A percentile compares a stretch with the other conserved stretches of the same genome.
Evolutionary conservation across 2,888 invertebrate genomes (phyloP).

Genomic region (Neoitamus cyanurus): DNA sequence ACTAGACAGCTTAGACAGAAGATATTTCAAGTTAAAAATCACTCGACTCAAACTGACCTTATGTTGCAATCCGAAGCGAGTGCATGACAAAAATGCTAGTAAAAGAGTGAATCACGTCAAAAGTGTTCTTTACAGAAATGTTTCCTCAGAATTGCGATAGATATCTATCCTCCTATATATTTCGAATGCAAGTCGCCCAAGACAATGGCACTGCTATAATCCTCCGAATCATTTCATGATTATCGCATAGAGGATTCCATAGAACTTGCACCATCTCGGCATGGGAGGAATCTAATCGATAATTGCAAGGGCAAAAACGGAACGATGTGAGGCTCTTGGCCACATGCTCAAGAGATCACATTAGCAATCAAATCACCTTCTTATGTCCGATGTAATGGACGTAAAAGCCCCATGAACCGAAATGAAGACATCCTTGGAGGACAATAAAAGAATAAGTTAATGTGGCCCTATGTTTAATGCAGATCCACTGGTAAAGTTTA

Average conservation of each 20-base stretch:
- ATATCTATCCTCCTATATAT: neutral
- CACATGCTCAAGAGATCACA: conserved; percentile 54
- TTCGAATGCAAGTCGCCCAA: neutral
- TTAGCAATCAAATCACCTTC: conserved; percentile 57
- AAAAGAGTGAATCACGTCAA: neutral
- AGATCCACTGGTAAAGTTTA: conserved; percentile 53
- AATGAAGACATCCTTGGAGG: conserved; percentile 57
- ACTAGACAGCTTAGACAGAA: too few relatives aligned
- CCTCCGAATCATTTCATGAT: neutral
- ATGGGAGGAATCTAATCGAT: conserved; percentile 17
- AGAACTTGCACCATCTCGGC: neutral
- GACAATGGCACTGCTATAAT: neutral
- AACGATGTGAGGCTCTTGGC: conserved; percentile 48
- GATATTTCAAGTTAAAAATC: too few relatives aligned
- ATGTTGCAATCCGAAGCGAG: neutral
- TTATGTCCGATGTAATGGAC: conserved; percentile 52
- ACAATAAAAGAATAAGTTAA: conserved; percentile 57
- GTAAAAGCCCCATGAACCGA: conserved; percentile 52
- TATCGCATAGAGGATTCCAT: neutral
- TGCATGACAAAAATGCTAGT: neutral
- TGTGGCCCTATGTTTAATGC: conserved; percentile 56
- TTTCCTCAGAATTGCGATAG: neutral
- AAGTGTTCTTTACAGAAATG: neutral
- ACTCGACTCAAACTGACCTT: too few relatives aligned
- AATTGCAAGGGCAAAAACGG: conserved; percentile 14